Percentiles rank a stretch among this genome's conserved stretches.
These are phyloP conservation scores for Lepisosteus oculatus DNA, from an alignment of 2,113 vertebrate genomes.

Conservation along the genomic window DNA sequence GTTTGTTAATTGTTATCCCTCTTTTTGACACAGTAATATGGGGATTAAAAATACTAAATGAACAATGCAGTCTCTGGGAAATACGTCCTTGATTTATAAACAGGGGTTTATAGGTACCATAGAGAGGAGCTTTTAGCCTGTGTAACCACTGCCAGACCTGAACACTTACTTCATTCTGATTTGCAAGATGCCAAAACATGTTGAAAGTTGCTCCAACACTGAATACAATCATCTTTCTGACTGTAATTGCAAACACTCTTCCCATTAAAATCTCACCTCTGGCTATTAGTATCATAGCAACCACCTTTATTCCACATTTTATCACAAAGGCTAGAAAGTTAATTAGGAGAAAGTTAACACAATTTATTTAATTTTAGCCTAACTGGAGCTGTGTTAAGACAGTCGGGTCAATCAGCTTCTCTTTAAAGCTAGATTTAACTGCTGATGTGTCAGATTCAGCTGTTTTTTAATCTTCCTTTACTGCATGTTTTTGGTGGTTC, in stretches of 20 bases:
- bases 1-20: not conserved
- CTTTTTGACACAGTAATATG: not conserved
- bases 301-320: conserved; percentile 53
- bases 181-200: conserved; percentile 16
- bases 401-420: conserved; percentile 65
- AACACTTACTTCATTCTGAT: conserved; percentile 15
- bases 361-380: conserved; percentile 56
- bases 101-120: conserved; percentile 6
- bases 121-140: conserved; percentile 8
- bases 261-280: conserved; percentile 23
- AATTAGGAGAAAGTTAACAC: conserved; percentile 56
- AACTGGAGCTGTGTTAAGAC: conserved; percentile 52
- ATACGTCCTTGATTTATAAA: conserved; percentile 7
- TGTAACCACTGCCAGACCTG: conserved; percentile 12
- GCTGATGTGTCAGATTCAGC: conserved; percentile 57
- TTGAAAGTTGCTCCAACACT: conserved; percentile 13
- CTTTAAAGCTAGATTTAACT: conserved; percentile 54
- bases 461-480: conserved; percentile 49
- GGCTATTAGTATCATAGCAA: conserved; percentile 3
- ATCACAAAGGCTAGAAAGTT: conserved; percentile 60
- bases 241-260: not conserved
- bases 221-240: conserved; percentile 7
- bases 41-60: not conserved
- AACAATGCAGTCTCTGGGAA: conserved; percentile 1
- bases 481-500: conserved; percentile 33